Percentiles rank a stretch among this genome's conserved stretches.
phyloP scores from a whole-genome alignment of 2,113 vertebrate genomes.

The Manacus vitellinus region DNA sequence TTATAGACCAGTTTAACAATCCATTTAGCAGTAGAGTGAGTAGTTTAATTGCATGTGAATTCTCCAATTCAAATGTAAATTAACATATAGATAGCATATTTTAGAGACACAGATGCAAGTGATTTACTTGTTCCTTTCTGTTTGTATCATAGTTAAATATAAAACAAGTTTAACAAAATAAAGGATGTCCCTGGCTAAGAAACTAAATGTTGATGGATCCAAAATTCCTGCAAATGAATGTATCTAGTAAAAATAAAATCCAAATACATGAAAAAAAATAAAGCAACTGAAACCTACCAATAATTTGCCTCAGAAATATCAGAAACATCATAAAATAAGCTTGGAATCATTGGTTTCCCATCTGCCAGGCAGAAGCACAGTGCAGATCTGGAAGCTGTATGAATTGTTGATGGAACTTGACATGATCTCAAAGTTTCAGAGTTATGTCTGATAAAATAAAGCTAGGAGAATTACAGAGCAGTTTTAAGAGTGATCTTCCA shows the following conservation, averaged over 20 bases:
- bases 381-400: not conserved
- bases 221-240: not conserved
- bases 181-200: not conserved
- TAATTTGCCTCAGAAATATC: not conserved
- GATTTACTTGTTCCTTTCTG: not conserved
- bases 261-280: not conserved
- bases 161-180: not conserved
- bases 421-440: not conserved
- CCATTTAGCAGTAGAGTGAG: not conserved
- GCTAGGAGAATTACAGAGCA: not conserved
- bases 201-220: not conserved
- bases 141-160: not conserved
- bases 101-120: not conserved
- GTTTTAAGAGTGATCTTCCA: not conserved
- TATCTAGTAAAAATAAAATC: not conserved
- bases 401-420: not conserved
- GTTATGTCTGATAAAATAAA: not conserved
- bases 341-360: not conserved
- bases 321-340: not conserved
- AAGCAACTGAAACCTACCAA: not conserved
- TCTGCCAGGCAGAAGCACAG: not conserved
- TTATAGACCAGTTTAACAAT: not conserved
- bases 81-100: not conserved
- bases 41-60: not conserved
- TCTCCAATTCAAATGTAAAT: conserved; percentile 7